Conservation (phyloP, 1,140 invertebrate species). For the Sarcophaga peregrina region DNA sequence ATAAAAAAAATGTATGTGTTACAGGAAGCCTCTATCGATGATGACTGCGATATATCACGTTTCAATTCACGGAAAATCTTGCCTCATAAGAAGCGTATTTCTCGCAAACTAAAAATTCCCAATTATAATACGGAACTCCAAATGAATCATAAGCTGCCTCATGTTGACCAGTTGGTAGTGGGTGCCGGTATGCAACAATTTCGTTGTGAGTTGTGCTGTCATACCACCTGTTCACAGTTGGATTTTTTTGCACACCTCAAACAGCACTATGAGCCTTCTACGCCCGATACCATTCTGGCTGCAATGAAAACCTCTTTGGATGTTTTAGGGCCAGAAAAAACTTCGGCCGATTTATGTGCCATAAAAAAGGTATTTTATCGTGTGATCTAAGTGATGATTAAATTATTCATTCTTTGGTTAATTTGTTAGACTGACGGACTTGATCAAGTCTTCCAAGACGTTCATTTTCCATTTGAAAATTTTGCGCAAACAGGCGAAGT, state of each 20-base stretch:
- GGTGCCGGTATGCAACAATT: conserved; percentile 61
- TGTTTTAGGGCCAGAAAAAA: conserved; percentile 38
- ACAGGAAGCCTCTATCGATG: conserved; percentile 27
- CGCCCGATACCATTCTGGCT: conserved; percentile 60
- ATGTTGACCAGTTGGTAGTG: neutral
- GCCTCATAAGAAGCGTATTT: conserved; percentile 72
- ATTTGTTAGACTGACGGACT: conserved; percentile 35
- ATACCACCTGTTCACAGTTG: conserved; percentile 73
- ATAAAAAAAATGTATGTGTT: neutral
- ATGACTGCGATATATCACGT: conserved; percentile 33
- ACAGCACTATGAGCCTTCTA: conserved; percentile 76
- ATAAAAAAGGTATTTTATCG: conserved; percentile 37
- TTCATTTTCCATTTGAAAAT: conserved; percentile 58
- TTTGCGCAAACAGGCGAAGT: conserved; percentile 46
- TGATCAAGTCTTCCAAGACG: conserved; percentile 59
- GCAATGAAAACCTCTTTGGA: conserved; percentile 64
- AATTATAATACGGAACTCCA: conserved; percentile 55
- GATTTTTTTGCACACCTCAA: conserved; percentile 82
- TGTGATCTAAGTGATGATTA: neutral
- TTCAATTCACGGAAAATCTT: conserved; percentile 58
- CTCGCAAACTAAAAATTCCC: conserved; percentile 68
- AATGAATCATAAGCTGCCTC: conserved; percentile 37
- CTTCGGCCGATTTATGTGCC: conserved; percentile 5
- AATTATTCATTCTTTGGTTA: neutral
- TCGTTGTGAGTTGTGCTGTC: conserved; percentile 76